A percentile compares a stretch with the other conserved stretches of the same genome.
Evolutionary conservation across 1,140 invertebrate genomes (phyloP).

Genomic region (Battus philenor): DNA sequence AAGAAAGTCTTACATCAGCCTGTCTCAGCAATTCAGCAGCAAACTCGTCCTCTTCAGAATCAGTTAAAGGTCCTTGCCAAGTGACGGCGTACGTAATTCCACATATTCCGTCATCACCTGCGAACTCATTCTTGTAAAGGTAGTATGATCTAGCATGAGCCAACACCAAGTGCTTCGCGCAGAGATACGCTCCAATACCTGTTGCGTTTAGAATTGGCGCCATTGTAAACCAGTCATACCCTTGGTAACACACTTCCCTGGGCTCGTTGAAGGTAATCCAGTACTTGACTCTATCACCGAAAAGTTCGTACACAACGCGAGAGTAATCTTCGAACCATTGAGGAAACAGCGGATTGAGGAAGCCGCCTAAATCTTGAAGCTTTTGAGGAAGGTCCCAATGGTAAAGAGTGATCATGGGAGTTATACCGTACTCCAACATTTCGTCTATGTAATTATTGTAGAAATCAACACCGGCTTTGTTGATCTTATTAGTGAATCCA

Average conservation of each 20-base stretch:
- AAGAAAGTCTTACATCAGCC: conserved; percentile 48
- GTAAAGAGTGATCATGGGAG: conserved; percentile 49
- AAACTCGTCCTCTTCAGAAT: conserved; percentile 62
- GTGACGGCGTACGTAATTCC: conserved; percentile 76
- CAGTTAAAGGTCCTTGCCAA: conserved; percentile 73
- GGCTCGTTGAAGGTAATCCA: conserved; percentile 73
- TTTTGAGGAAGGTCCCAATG: conserved; percentile 47
- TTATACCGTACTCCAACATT: conserved; percentile 44
- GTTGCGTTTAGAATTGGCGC: conserved; percentile 43
- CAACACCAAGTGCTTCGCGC: conserved; percentile 67
- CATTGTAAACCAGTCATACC: conserved; percentile 38
- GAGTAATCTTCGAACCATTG: conserved; percentile 75
- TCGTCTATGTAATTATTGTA: conserved; percentile 77
- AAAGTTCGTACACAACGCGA: conserved; percentile 57
- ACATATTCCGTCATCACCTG: conserved; percentile 61
- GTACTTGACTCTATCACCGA: conserved; percentile 63
- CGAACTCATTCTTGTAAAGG: conserved; percentile 36
- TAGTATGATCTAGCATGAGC: conserved; percentile 75
- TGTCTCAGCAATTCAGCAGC: conserved; percentile 68
- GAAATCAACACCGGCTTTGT: conserved; percentile 69
- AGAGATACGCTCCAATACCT: conserved; percentile 62
- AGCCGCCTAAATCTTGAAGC: conserved; percentile 45
- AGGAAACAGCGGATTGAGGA: conserved; percentile 38
- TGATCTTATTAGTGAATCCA: conserved; percentile 70
- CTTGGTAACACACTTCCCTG: conserved; percentile 43